Conservation (phyloP, 2,797 vertebrate genomes). For the Australoheros facetus region DNA sequence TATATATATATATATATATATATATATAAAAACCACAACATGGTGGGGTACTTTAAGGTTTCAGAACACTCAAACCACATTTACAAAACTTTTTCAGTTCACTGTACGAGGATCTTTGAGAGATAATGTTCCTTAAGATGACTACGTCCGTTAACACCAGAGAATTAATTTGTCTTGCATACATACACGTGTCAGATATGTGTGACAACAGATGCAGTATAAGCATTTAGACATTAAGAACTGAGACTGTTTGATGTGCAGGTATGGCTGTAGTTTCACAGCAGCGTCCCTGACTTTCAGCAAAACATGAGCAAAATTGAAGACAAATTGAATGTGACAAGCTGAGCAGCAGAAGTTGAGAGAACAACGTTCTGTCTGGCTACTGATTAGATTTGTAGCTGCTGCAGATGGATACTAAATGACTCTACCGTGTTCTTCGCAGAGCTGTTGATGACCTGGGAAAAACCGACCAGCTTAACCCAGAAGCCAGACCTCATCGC, state of each 20-base stretch:
- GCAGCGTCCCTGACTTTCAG: slow-evolving; percentile 17
- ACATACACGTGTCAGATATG: not conserved
- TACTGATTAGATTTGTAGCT: slow-evolving; percentile 41
- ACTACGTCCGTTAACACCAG: not conserved
- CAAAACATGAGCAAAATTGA: slow-evolving; percentile 30
- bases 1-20: not conserved
- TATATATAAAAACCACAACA: not conserved
- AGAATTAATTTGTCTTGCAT: not conserved
- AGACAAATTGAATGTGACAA: slow-evolving; percentile 34
- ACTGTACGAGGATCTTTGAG: not conserved
- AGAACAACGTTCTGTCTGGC: slow-evolving; percentile 14
- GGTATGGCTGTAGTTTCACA: slow-evolving; percentile 2
- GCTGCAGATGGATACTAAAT: slow-evolving; percentile 31
- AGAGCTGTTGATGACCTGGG: slow-evolving; percentile 8
- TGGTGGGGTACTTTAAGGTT: not conserved
- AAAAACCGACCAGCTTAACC: not conserved
- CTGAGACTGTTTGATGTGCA: not conserved
- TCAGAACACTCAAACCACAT: not conserved
- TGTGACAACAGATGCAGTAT: not conserved
- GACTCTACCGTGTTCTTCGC: slow-evolving; percentile 5
- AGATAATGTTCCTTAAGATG: not conserved
- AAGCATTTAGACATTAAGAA: not conserved
- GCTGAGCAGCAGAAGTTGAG: slow-evolving; percentile 23
- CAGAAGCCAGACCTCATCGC: not conserved
- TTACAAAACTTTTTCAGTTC: not conserved